These are phyloP conservation scores for Danaus plexippus DNA, from an alignment of 1,140 invertebrate species.

Conservation along the genomic window DNA sequence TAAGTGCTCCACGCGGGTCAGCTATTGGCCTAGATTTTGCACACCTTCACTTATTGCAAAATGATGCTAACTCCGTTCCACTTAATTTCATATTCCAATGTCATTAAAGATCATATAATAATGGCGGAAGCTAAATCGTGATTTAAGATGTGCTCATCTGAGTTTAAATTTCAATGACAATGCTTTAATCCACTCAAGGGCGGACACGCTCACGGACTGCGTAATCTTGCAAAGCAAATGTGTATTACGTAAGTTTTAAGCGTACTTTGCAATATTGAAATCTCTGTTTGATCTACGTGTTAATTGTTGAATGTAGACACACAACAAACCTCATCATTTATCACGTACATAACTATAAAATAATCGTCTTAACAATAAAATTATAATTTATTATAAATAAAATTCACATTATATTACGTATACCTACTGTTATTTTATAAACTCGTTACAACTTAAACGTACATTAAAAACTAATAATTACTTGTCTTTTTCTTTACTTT, in stretches of 20 bases:
- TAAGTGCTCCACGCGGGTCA: no score
- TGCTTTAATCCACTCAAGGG: constrained; percentile 23
- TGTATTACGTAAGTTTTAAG: constrained; percentile 16
- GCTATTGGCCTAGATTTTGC: no score
- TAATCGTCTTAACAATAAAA: neutral
- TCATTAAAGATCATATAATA: neutral
- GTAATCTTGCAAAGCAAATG: constrained; percentile 20
- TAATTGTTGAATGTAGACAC: no score
- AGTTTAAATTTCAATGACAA: constrained; percentile 1
- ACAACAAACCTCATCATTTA: no score
- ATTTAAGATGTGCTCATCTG: neutral
- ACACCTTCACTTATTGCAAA: constrained; percentile 4
- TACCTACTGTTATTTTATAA: no score
- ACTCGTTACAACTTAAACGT: no score
- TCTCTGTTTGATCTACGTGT: neutral
- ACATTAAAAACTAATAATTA: no score
- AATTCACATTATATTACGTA: neutral
- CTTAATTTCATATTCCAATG: constrained; percentile 3
- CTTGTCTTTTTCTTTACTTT: no score
- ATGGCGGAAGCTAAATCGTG: neutral
- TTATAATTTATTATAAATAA: constrained; percentile 2
- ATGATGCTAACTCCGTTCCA: constrained; percentile 4
- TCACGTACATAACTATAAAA: constrained; percentile 4
- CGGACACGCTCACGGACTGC: constrained; percentile 15
- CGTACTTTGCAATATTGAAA: constrained; percentile 12